Evolutionary conservation across 2,797 vertebrate species (phyloP), one percentile per base, ranked within the genome.

Genomic region (Sebastes iracundus): DNA sequence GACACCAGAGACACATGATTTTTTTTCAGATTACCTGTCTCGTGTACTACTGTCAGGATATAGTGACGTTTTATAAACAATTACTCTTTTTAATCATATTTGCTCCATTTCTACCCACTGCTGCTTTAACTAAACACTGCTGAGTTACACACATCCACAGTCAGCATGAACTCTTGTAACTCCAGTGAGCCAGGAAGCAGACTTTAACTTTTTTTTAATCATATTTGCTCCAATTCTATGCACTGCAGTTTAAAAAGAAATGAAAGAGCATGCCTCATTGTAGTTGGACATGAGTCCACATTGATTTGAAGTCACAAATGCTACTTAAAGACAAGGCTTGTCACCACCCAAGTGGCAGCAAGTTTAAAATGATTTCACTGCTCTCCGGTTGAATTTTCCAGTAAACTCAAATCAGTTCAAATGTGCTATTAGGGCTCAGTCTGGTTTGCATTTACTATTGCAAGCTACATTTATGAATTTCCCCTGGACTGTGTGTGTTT

Each of bases 391-490:
- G 63, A 59, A 65, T 63, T 87, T 92, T 83, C 77, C 75, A 87
- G 69, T 63, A 56, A 81, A 79, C 42, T 59, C 67, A 58, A 33
- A 77, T 42, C 72, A 46, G 62, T 72, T 79, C 38, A 80, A 72
- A 79, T 83, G 42, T 84, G 56, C 75, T 75, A 72, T 81, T 79
- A 63, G 55, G 27, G 8, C 73, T 87, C 42, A 59, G 78, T 87
- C 84, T 93, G 85, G 80, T 87, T 91, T 83, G 79, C 75, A 82
- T 90, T 90, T 88, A 86, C 65, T 81, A 60, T 76, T 71, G 72
- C 65, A 87, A 80, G 82, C 85, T 79, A 68, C 60, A 81, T 88
- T 87, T 87, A 79, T 88, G 58, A 89, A 77, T 91, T 80, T 85
- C 63, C 77, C 60, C 60, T 84, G 32, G 62, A 65, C 73, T 88